phyloP scores from a whole-genome alignment of 2,888 invertebrate genomes.

The Drosophila mercatorum region DNA sequence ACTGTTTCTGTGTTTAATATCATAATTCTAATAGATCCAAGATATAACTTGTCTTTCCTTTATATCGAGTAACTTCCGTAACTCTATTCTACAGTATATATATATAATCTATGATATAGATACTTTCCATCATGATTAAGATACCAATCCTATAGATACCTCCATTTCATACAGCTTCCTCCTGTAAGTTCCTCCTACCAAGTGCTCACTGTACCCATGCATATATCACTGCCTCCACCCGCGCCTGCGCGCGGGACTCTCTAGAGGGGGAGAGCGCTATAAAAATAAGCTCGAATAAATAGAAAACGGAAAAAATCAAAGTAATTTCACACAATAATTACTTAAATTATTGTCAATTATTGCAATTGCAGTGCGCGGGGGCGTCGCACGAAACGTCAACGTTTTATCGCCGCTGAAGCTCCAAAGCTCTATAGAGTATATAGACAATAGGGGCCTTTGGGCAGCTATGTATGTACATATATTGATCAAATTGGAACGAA shows the following conservation, averaged over 20 bases:
- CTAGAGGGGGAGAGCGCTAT: not conserved
- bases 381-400: constrained; percentile 49
- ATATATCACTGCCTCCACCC: constrained; percentile 10
- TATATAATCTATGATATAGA: not conserved
- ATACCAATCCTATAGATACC: too few relatives aligned
- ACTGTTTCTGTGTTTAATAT: not conserved
- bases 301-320: constrained; percentile 54
- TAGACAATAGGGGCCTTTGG: not conserved
- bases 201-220: not conserved
- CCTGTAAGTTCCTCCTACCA: not conserved
- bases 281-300: not conserved
- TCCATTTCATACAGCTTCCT: too few relatives aligned
- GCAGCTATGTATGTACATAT: not conserved
- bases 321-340: constrained; percentile 69
- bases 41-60: too few relatives aligned
- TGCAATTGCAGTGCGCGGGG: constrained; percentile 64
- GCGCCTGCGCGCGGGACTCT: constrained; percentile 5
- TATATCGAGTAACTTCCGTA: too few relatives aligned
- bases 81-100: too few relatives aligned
- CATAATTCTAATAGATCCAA: not conserved
- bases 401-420: constrained; percentile 31
- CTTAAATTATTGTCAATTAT: constrained; percentile 77
- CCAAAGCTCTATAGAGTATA: not conserved
- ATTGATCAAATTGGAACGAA: not conserved
- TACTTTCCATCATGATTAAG: not conserved